phyloP scores from a whole-genome alignment of 2,888 invertebrate genomes.

The Diaphora mendica region DNA sequence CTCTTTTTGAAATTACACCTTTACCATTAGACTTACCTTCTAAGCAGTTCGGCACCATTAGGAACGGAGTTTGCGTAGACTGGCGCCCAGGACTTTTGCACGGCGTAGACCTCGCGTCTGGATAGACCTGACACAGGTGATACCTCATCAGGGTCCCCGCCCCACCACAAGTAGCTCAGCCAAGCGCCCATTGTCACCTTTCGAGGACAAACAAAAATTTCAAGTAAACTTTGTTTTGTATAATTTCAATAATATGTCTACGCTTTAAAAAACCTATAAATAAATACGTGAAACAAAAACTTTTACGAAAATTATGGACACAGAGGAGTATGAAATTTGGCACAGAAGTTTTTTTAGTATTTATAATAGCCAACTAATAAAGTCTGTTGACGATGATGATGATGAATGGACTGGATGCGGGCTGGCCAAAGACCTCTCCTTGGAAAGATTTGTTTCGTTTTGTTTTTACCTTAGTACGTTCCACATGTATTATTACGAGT shows the following conservation, averaged over 20 bases:
- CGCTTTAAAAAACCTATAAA: background rate
- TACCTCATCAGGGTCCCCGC: slow-evolving; percentile 72
- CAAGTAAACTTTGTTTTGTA: background rate
- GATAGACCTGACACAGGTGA: slow-evolving; percentile 72
- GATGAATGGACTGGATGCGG: too few species aligned
- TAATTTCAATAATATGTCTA: too few species aligned
- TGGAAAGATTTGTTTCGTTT: too few species aligned
- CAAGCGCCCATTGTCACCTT: slow-evolving; percentile 77
- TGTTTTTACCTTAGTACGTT: too few species aligned
- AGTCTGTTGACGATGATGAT: too few species aligned
- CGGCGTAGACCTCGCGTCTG: slow-evolving; percentile 67
- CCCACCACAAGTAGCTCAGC: slow-evolving; percentile 80
- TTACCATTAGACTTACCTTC: slow-evolving; percentile 61
- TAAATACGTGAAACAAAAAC: too few species aligned
- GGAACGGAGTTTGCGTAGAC: slow-evolving; percentile 65
- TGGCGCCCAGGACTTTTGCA: slow-evolving; percentile 75
- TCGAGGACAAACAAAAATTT: background rate
- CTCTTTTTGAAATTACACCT: background rate
- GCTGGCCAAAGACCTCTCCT: too few species aligned
- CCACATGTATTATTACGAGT: too few species aligned
- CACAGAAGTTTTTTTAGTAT: too few species aligned
- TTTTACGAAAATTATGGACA: too few species aligned
- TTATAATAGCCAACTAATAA: too few species aligned
- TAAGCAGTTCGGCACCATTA: slow-evolving; percentile 76
- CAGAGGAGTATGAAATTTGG: too few species aligned